Percentiles rank a stretch among this genome's conserved stretches.
phyloP scores from a whole-genome alignment of 2,888 invertebrate species.

The Macaria notata region DNA sequence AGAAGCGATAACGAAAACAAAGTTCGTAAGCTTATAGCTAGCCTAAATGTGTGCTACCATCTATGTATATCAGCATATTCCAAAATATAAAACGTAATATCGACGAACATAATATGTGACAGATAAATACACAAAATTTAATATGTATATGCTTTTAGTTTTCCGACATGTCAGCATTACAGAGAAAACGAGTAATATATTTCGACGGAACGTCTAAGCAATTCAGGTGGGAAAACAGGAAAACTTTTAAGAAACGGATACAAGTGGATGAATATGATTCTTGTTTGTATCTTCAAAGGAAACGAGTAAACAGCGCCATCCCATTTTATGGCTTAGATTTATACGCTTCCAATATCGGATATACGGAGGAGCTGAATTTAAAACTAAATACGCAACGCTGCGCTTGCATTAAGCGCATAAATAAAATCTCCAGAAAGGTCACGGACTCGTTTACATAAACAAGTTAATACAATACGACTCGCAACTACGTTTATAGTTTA shows the following conservation, averaged over 20 bases:
- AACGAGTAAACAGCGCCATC: constrained; percentile 42
- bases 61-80: no score
- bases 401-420: constrained; percentile 32
- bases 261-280: constrained; percentile 41
- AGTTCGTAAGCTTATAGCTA: no score
- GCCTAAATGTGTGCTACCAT: no score
- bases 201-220: constrained; percentile 7
- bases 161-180: constrained; percentile 7
- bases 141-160: neutral
- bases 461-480: constrained; percentile 29
- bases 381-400: constrained; percentile 37
- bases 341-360: constrained; percentile 32
- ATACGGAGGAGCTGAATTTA: constrained; percentile 30
- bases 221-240: constrained; percentile 29
- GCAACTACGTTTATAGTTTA: constrained; percentile 5
- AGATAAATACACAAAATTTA: no score
- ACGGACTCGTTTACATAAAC: constrained; percentile 33
- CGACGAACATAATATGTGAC: no score
- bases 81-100: no score
- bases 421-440: constrained; percentile 34
- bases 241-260: constrained; percentile 30
- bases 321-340: constrained; percentile 34
- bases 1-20: neutral
- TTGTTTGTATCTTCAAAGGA: constrained; percentile 28
- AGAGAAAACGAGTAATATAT: constrained; percentile 6